A percentile compares a stretch with the other conserved stretches of the same genome.
These are phyloP conservation scores for Micromussa lordhowensis DNA, from an alignment of 92 coral and sea anemone species.

Conservation along the genomic window DNA sequence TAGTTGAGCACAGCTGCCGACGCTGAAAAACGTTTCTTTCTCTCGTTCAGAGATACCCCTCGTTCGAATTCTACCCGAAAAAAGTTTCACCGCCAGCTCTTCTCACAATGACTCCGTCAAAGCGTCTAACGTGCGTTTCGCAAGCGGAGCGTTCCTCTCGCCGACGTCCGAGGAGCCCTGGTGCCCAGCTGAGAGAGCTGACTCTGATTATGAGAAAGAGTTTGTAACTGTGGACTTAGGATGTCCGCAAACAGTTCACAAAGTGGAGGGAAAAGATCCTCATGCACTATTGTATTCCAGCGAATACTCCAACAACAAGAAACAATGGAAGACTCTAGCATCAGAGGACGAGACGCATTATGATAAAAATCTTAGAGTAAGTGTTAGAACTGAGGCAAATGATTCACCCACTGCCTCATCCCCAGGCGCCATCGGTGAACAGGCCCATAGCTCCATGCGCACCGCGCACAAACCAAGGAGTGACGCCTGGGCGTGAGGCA, in stretches of 20 bases:
- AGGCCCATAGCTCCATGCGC: too few species aligned
- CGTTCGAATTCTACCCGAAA: not conserved
- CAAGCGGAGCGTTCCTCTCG: not conserved
- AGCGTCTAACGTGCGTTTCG: constrained; percentile 10
- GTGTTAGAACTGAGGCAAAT: not conserved
- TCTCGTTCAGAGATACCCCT: not conserved
- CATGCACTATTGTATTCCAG: not conserved
- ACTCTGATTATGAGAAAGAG: not conserved
- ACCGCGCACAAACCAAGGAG: too few species aligned
- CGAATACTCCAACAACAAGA: not conserved
- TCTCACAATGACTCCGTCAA: not conserved
- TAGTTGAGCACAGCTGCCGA: too few species aligned
- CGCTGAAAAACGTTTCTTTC: not conserved
- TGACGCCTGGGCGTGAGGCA: too few species aligned
- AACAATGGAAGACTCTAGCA: not conserved
- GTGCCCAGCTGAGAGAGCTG: constrained; percentile 6
- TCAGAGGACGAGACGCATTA: not conserved
- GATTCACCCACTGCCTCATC: too few species aligned
- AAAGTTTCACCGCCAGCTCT: constrained; percentile 10
- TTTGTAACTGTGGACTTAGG: constrained; percentile 2
- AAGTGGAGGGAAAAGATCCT: not conserved
- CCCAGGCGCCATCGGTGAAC: too few species aligned
- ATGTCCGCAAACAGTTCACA: not conserved
- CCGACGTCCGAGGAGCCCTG: not conserved
- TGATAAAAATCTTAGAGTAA: not conserved